Base-by-base conservation (phyloP, 53 echinoderm and acorn worm genomes). In the Holothuria scabra region DNA sequence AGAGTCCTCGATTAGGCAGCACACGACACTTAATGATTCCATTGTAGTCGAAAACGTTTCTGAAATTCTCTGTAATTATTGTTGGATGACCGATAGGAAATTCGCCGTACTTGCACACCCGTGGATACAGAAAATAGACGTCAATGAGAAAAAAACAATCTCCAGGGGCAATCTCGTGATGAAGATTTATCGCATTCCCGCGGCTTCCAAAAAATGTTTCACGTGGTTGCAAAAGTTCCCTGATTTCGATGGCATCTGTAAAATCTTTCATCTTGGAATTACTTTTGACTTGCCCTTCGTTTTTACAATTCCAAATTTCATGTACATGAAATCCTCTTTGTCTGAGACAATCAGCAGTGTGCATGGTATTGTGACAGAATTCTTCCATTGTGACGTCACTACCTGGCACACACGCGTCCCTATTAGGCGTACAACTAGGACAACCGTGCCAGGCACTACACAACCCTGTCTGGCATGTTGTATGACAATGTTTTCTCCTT, bases 81-180 rank as follows among this genome's bases (percentile, higher is more conserved):
- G n/a, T n/a, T n/a, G n/a, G n/a, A n/a, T n/a, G n/a, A n/a, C 92
- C 88, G 13, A 85, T 22, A 2, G 92, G 92, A 24, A 46, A 88
- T 59, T 49, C 44, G 0, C 67, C 76, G 28, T 90, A 90, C 57
- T 93, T 90, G 16, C 85, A 81, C 22, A 90, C 79, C 62, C 60
- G 87, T 1, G 89, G 89, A 30, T 90, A 93, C n/a, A 93, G 49
- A 22, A 60, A 66, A 23, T 76, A 86, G 46, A 88, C 82, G 65
- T 93, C 88, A 1, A 90, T 84, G 44, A 90, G 87, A 38, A 74
- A 23, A 23, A 93, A 87, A 32, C 58, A 58, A 4, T 56, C 90
- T 18, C 65, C 79, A 6, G 63, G 24, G 21, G 67, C 60, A 16
- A 60, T 55, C 56, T 13, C 70, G 57, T 74, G 76, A 20, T 74